A percentile compares a stretch with the other conserved stretches of the same genome.
Evolutionary conservation across 2,113 vertebrate genomes (phyloP).

Genomic region (Onychorhynchus coronatus): DNA sequence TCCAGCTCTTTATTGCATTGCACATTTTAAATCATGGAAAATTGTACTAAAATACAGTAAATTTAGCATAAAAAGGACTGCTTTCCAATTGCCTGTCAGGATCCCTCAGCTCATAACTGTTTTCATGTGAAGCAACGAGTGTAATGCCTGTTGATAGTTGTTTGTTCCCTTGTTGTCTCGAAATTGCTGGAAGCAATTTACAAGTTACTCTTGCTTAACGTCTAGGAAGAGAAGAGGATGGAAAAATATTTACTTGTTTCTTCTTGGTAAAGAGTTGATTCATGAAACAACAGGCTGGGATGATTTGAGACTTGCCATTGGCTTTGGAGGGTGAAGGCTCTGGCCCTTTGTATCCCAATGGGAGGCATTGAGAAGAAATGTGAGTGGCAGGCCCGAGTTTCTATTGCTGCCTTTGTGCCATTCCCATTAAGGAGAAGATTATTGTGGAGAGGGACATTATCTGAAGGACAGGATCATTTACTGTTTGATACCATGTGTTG

Average conservation of each 20-base stretch:
- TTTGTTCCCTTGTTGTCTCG: slow-evolving; percentile 46
- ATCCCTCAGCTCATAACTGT: slow-evolving; percentile 8
- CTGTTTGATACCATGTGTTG: background rate
- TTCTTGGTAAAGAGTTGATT: background rate
- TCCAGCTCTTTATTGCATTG: slow-evolving; percentile 17
- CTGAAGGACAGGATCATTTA: background rate
- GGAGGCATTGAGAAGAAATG: background rate
- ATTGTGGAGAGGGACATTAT: background rate
- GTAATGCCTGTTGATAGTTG: slow-evolving; percentile 57
- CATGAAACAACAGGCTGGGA: background rate
- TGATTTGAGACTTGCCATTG: background rate
- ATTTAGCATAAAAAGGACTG: slow-evolving; percentile 31
- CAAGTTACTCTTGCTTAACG: slow-evolving; percentile 56
- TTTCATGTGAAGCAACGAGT: slow-evolving; percentile 35
- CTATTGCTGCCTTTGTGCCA: background rate
- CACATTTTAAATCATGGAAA: slow-evolving; percentile 58
- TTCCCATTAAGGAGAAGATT: background rate
- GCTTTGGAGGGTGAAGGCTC: background rate
- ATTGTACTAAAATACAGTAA: slow-evolving; percentile 38
- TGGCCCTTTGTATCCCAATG: background rate
- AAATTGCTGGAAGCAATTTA: slow-evolving; percentile 66
- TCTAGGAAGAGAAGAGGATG: slow-evolving; percentile 36
- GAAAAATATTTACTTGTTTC: slow-evolving; percentile 46
- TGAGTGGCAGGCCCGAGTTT: background rate
- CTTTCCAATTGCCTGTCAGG: slow-evolving; percentile 45